Percentiles rank a stretch among this genome's conserved stretches.
Evolutionary conservation across 2,113 vertebrate species (phyloP).

Genomic region (Odocoileus hemionus): DNA sequence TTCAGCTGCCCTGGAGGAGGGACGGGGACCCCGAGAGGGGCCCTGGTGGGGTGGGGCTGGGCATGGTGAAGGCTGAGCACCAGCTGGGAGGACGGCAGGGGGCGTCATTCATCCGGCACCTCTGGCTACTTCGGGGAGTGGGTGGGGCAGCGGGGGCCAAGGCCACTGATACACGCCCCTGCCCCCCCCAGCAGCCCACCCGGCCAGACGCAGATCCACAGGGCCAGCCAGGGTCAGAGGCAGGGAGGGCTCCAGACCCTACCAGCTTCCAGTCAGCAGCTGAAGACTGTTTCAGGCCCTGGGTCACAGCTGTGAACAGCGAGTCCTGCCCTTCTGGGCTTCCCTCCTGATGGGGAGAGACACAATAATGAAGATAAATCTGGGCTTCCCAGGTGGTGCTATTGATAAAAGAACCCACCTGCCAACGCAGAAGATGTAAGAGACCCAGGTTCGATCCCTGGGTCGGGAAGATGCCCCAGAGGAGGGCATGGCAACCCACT

Average conservation of each 20-base stretch:
- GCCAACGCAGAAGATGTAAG: not conserved
- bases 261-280: not conserved
- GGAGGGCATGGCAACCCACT: not conserved
- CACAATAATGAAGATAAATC: not conserved
- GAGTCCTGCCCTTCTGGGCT: rapidly evolving
- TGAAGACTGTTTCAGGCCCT: not conserved
- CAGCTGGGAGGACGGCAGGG: rapidly evolving
- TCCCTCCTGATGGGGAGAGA: not conserved
- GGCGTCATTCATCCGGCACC: rapidly evolving
- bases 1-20: not conserved
- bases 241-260: not conserved
- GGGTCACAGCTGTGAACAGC: not conserved
- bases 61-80: not conserved
- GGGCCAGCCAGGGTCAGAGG: not conserved
- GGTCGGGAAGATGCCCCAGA: not conserved
- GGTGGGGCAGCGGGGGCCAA: not conserved
- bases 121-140: rapidly evolving
- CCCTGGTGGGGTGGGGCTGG: rapidly evolving
- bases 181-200: not conserved
- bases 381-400: not conserved
- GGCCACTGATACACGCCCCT: rapidly evolving
- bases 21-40: not conserved
- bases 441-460: not conserved
- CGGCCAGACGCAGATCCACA: rapidly evolving
- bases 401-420: not conserved